A percentile compares a stretch with the other conserved stretches of the same genome.
phyloP scores from a whole-genome alignment of 2,888 invertebrate genomes.

The Lordiphosa andalusiaca region DNA sequence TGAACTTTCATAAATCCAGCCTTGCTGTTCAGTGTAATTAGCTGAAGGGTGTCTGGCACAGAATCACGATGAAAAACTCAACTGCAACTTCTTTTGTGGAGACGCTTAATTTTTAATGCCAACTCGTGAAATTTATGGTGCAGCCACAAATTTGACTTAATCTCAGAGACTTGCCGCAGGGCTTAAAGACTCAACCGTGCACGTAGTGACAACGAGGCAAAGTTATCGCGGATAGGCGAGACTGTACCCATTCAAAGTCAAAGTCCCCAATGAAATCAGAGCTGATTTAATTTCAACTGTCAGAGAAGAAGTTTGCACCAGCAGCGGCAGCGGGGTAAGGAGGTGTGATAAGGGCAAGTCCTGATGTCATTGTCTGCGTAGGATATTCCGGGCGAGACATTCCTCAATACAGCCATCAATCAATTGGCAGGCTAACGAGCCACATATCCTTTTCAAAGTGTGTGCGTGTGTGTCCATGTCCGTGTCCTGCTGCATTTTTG shows the following conservation, averaged over 20 bases:
- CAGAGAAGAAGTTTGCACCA: constrained; percentile 15
- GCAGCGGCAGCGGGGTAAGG: background rate
- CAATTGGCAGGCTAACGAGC: constrained; percentile 67
- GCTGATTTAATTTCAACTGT: constrained; percentile 50
- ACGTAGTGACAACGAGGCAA: constrained; percentile 3
- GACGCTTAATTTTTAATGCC: constrained; percentile 76
- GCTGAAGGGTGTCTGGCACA: constrained; percentile 22
- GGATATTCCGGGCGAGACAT: constrained; percentile 45
- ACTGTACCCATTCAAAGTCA: constrained; percentile 52
- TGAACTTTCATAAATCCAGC: background rate
- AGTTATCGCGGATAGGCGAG: constrained; percentile 12
- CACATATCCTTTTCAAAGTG: constrained; percentile 28
- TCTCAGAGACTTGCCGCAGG: constrained; percentile 50
- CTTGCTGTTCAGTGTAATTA: constrained; percentile 50
- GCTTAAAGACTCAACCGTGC: constrained; percentile 28
- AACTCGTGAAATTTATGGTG: constrained; percentile 71
- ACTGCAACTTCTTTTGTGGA: constrained; percentile 48
- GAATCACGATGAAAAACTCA: constrained; percentile 33
- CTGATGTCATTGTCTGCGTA: constrained; percentile 19
- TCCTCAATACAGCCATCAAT: constrained; percentile 62
- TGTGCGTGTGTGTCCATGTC: constrained; percentile 20
- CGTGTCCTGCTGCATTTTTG: constrained; percentile 24
- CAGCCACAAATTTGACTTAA: constrained; percentile 74
- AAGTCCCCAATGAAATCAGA: constrained; percentile 46
- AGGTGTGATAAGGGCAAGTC: constrained; percentile 61